Evolutionary conservation across 2,888 invertebrate species (phyloP), one percentile per base, ranked within the genome.

Genomic region (Arge pagana): DNA sequence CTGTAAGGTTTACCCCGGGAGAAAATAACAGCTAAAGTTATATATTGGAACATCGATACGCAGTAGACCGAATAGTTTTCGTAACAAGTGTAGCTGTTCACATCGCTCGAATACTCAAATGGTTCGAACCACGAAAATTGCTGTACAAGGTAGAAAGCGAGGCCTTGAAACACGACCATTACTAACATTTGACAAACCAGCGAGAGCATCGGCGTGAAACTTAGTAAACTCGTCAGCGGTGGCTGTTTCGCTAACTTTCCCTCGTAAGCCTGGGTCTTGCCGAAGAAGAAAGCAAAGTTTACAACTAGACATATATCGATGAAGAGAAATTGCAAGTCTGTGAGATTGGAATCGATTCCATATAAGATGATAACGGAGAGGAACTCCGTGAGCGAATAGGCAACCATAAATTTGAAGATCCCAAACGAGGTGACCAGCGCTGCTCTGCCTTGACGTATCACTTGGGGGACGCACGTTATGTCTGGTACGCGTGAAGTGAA

Each of bases 331-430:
- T 87, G 82, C 36, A 83, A 65, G 55, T 85, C 85, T 2, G 83
- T 82, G 50, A 87, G 66, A 66, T 85, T 85, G 11, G 78, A 78
- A 57, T 84, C 82, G 67, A 87, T 86, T 7, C 81, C 77, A 67
- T 92, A 93, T 1, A 93, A 80, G 55, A 92, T 86, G 28, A 92
- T 82, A 11, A 92, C 87, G 4, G 91, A 88, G 64, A 87, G 83
- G 76, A 93, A 96, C 80, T 96, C 94, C 48, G 93, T 93, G 30
- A 96, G 80, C 52, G 92, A 92, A 78, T 93, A 94, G 61, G 89
- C 83, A 50, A 92, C 90, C 90, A 94, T 94, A 77, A 90, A 94
- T 72, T 93, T 93, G 78, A 94, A 93, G 51, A 92, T 87, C 3
- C 92, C 91, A 77, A 94, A 93, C 35, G 91, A 92, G 0, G 94